phyloP scores from a whole-genome alignment of 2,888 invertebrate genomes.

The Aspidiotus destructor region DNA sequence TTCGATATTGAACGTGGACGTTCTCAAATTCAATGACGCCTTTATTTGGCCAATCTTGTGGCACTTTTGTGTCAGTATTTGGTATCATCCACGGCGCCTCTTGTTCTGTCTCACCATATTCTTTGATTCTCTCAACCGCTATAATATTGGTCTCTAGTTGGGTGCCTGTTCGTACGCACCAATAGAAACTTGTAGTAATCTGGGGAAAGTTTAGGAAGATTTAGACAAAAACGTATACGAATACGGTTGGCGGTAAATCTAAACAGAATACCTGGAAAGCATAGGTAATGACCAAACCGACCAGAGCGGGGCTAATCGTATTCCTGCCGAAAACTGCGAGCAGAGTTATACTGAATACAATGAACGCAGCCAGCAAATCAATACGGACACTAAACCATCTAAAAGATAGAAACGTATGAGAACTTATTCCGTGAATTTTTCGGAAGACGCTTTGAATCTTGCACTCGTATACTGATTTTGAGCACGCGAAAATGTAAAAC shows the following conservation, averaged over 20 bases:
- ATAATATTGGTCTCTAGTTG: conserved; percentile 97
- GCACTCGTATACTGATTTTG: too few relatives aligned
- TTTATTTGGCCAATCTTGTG: conserved; percentile 61
- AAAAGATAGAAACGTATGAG: conserved; percentile 28
- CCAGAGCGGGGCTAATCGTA: conserved; percentile 61
- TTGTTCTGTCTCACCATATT: conserved; percentile 78
- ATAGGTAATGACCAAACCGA: conserved; percentile 82
- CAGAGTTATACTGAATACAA: conserved; percentile 86
- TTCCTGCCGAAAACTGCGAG: conserved; percentile 79
- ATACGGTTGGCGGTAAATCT: background rate
- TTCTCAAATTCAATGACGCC: conserved; percentile 72
- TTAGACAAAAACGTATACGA: conserved; percentile 40
- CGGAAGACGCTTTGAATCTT: background rate
- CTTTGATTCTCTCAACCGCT: conserved; percentile 92
- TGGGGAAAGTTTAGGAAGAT: conserved; percentile 40
- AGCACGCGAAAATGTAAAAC: too few relatives aligned
- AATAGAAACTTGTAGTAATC: conserved; percentile 92
- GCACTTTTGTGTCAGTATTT: conserved; percentile 38
- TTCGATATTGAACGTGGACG: conserved; percentile 75
- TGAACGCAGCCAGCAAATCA: conserved; percentile 92
- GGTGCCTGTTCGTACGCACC: conserved; percentile 90
- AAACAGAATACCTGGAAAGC: conserved; percentile 57
- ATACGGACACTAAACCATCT: conserved; percentile 91
- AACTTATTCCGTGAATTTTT: background rate
- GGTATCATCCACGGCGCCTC: conserved; percentile 37